Conservation (phyloP, 2,797 vertebrate species). For the Dicrostonyx torquatus region DNA sequence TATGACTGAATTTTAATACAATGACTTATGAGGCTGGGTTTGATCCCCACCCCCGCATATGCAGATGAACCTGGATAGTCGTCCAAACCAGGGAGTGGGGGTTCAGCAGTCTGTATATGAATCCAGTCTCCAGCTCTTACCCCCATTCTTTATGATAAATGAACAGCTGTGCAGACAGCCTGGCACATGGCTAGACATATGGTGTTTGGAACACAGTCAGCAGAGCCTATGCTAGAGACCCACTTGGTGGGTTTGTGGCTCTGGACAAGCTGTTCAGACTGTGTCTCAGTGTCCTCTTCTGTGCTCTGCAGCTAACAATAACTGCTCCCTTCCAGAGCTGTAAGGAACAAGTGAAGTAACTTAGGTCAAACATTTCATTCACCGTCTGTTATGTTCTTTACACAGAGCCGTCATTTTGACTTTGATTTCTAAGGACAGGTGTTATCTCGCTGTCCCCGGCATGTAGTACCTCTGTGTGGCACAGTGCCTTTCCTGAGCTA, state of each 20-base stretch:
- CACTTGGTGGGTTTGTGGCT: neutral
- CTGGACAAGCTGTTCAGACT: neutral
- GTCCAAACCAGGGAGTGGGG: neutral
- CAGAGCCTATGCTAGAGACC: neutral
- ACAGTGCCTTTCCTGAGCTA: neutral
- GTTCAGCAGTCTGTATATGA: neutral
- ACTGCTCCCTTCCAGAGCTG: neutral
- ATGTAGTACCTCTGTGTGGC: neutral
- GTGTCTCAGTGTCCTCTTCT: neutral
- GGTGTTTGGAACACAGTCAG: neutral
- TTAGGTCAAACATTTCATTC: conserved; percentile 11
- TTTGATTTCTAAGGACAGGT: neutral
- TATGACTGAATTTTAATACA: neutral
- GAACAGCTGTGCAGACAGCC: neutral
- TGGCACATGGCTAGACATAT: no score
- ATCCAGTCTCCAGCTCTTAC: neutral
- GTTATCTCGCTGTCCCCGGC: neutral
- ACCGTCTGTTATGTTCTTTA: neutral
- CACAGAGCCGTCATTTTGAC: neutral
- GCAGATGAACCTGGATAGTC: neutral
- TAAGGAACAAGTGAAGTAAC: neutral
- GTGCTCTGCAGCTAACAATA: neutral
- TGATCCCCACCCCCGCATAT: neutral
- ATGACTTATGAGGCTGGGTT: neutral
- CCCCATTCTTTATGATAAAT: neutral